These are phyloP conservation scores for Sparus aurata DNA, from an alignment of 2,797 vertebrate species.

Conservation along the genomic window DNA sequence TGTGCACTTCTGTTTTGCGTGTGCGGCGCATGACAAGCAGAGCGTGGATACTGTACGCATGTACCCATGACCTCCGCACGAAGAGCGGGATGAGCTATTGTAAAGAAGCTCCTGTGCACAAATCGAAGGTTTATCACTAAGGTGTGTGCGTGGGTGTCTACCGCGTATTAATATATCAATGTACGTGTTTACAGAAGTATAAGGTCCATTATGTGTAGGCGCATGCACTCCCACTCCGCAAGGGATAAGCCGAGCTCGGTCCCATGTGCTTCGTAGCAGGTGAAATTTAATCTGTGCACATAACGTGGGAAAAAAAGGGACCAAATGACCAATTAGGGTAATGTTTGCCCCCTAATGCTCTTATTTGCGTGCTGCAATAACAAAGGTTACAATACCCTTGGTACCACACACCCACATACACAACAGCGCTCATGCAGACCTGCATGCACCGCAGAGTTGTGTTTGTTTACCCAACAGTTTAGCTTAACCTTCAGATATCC, in stretches of 20 bases:
- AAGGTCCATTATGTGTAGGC: background rate
- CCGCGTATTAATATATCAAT: conserved; percentile 18
- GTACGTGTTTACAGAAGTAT: conserved; percentile 20
- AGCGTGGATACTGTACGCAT: background rate
- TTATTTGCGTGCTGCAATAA: conserved; percentile 42
- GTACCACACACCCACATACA: conserved; percentile 17
- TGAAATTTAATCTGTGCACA: conserved; percentile 55
- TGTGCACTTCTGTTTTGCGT: conserved; percentile 7
- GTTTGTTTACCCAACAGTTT: conserved; percentile 71
- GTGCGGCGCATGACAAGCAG: background rate
- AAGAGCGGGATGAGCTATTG: background rate
- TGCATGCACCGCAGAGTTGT: conserved; percentile 9
- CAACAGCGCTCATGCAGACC: conserved; percentile 9
- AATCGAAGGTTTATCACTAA: background rate
- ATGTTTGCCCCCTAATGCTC: conserved; percentile 45
- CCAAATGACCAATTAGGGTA: conserved; percentile 57
- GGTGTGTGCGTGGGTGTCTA: background rate
- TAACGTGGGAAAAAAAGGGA: conserved; percentile 29
- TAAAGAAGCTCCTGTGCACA: background rate
- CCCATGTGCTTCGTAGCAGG: conserved; percentile 29
- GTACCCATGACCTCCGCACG: conserved; percentile 17
- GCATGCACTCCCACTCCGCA: conserved; percentile 12
- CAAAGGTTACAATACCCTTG: conserved; percentile 61
- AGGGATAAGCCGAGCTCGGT: conserved; percentile 1
- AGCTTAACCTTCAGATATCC: conserved; percentile 60